phyloP scores from a whole-genome alignment of 2,797 vertebrate species.

The Phrynocephalus forsythii region DNA sequence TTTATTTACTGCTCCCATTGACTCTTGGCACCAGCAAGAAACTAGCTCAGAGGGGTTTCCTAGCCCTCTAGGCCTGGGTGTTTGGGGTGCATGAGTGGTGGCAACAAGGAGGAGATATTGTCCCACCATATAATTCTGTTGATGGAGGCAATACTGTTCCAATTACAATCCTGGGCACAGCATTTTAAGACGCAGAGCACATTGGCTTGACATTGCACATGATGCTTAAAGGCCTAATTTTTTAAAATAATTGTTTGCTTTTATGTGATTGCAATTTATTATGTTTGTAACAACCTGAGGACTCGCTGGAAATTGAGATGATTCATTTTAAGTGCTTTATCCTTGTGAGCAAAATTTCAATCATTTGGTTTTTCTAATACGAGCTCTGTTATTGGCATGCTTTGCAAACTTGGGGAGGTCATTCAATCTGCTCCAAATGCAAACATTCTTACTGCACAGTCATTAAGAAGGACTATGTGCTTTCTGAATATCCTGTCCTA shows the following conservation, averaged over 20 bases:
- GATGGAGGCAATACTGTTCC: background rate
- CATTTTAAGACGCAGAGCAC: conserved; percentile 44
- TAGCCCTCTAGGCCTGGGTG: too few relatives aligned
- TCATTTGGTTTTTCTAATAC: conserved; percentile 70
- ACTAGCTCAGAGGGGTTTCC: too few relatives aligned
- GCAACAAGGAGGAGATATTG: background rate
- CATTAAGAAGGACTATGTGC: conserved; percentile 55
- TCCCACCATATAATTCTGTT: background rate
- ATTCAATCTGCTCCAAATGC: conserved; percentile 46
- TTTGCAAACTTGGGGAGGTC: conserved; percentile 73
- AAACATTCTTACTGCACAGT: conserved; percentile 44
- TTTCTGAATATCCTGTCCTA: conserved; percentile 33
- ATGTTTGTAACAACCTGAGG: conserved; percentile 65
- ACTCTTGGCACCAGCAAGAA: too few relatives aligned
- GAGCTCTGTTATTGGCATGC: conserved; percentile 69
- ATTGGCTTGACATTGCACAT: conserved; percentile 29
- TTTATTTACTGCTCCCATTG: background rate
- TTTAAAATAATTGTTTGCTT: conserved; percentile 65
- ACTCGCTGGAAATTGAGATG: conserved; percentile 72
- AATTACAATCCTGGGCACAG: background rate
- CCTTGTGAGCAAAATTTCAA: conserved; percentile 76
- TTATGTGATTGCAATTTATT: conserved; percentile 71
- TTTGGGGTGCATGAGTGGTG: too few relatives aligned
- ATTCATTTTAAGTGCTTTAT: conserved; percentile 78
- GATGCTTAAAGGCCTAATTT: conserved; percentile 47